Conservation (phyloP, 1,140 invertebrate species). For the Alviniconcha marisindica region DNA sequence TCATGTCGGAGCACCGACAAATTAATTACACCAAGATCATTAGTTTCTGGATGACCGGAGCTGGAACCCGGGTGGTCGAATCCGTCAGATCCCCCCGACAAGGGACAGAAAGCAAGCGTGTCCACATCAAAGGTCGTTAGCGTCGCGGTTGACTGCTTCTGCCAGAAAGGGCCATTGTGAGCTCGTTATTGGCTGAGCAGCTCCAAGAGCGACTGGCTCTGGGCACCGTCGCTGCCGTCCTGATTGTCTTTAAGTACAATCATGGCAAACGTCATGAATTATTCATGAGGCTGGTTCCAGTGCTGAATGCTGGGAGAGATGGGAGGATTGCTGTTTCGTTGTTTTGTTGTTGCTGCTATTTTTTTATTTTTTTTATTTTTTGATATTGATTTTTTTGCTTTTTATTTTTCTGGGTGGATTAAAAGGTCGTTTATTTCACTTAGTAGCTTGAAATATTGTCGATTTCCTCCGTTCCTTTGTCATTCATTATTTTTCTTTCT, state of each 20-base stretch:
- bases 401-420: background rate
- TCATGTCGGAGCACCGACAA: too few species aligned
- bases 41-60: too few species aligned
- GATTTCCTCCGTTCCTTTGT: background rate
- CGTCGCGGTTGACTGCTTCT: background rate
- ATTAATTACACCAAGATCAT: too few species aligned
- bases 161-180: background rate
- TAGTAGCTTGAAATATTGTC: slow-evolving; percentile 20
- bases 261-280: background rate
- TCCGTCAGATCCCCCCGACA: too few species aligned
- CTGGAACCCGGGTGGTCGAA: too few species aligned
- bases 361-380: too few species aligned
- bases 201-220: too few species aligned
- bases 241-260: background rate
- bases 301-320: background rate
- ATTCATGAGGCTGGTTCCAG: background rate
- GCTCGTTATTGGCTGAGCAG: background rate
- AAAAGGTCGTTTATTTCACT: slow-evolving; percentile 26
- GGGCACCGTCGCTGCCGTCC: too few species aligned
- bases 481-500: background rate
- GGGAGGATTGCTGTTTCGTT: too few species aligned
- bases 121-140: background rate
- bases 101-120: background rate
- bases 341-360: too few species aligned
- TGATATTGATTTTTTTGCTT: too few species aligned